Base-by-base conservation (phyloP, 2,888 invertebrate species). In the Psylliodes chrysocephalus region DNA sequence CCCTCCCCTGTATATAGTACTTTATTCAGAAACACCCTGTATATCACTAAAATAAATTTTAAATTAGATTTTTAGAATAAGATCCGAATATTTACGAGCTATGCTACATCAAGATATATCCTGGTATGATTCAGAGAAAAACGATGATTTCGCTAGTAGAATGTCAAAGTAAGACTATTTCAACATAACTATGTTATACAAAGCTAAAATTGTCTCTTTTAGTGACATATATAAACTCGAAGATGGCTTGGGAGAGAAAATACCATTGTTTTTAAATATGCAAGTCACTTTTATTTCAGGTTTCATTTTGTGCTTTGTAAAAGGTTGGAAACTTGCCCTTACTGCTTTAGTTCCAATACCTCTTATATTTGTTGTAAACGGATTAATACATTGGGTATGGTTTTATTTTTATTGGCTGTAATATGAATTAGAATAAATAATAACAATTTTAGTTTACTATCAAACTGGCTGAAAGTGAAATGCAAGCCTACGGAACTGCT, bases 161-260 rank as follows among this genome's bases (percentile, higher is more conserved):
- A 89, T 92, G 84, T 88, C 91, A 60, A 90, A 90, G 92, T 92
- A 83, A 85, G 86, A 22, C 6, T 22, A 2, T 22, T 4, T 4
- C 66, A 46, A 44, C 30, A 7, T 28, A 30, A 19, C 2, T 10
- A 25, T 40, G 1, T 17, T 6, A 4, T 4, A 22, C 22, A 2
- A 22, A 22, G 6, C 22, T 22, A 22, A 22, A 4, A 22, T 22
- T 22, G 2, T 22, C 2, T 60, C 22, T 71, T 67, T 62, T 73
- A 91, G 91, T 73, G 91, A 91, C 80, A 84, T 91, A 0, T 83
- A 87, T 1, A 92, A 91, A 82, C 83, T 94, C 68, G 92, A 93
- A 82, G 93, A 93, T 69, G 94, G 94, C 8, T 87, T 94, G 38
- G 94, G 93, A 0, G 94, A 94, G 79, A 94, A 94, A 78, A 84